A percentile compares a stretch with the other conserved stretches of the same genome.
Evolutionary conservation across 2,113 vertebrate species (phyloP).

Genomic region (Leiothrix lutea): DNA sequence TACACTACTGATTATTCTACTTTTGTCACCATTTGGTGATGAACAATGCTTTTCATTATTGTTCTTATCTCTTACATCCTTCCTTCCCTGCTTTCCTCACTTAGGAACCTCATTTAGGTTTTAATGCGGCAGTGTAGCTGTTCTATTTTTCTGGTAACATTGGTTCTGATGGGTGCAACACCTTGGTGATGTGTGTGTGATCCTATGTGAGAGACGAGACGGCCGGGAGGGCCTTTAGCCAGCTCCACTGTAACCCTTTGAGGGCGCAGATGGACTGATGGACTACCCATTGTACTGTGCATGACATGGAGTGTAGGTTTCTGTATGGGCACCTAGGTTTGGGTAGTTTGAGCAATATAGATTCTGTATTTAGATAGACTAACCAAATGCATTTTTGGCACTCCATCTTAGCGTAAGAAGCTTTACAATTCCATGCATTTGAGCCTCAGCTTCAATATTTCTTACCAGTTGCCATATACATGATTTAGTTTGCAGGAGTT

Average conservation of each 20-base stretch:
- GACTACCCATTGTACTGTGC: fast-evolving
- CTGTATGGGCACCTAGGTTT: neutral
- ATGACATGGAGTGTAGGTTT: fast-evolving
- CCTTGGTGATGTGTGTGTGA: neutral
- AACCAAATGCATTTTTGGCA: neutral
- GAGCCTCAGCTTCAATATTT: neutral
- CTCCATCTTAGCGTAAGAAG: neutral
- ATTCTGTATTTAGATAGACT: neutral
- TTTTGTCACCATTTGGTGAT: neutral
- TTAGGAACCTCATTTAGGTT: too few relatives aligned
- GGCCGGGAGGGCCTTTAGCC: neutral
- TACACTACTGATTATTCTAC: neutral
- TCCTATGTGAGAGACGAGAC: neutral
- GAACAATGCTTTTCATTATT: neutral
- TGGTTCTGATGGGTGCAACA: fast-evolving
- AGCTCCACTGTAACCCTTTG: neutral
- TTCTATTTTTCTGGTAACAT: neutral
- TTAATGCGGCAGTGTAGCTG: neutral
- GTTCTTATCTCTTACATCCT: neutral
- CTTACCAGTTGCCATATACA: neutral
- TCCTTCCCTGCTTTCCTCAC: neutral
- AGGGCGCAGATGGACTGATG: neutral
- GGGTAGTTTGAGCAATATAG: fast-evolving
- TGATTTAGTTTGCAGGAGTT: neutral
- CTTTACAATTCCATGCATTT: neutral